A percentile compares a stretch with the other conserved stretches of the same genome.
phyloP scores from a whole-genome alignment of 2,113 vertebrate genomes.

The Quiscalus mexicanus region DNA sequence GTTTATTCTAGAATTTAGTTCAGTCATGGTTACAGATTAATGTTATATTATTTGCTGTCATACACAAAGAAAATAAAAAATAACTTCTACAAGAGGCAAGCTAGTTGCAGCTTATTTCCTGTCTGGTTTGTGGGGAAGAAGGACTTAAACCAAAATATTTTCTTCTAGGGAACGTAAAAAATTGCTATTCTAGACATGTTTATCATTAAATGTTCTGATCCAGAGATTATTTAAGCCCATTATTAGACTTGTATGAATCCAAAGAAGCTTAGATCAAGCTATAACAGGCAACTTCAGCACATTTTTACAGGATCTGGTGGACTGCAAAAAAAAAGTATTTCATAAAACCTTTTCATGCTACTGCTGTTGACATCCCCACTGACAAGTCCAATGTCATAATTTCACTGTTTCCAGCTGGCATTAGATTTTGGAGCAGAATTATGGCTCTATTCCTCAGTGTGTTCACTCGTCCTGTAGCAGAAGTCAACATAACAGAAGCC shows the following conservation, averaged over 20 bases:
- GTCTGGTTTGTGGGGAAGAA: background rate
- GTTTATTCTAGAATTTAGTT: background rate
- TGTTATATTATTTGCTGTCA: background rate
- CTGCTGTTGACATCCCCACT: conserved; percentile 55
- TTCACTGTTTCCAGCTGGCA: conserved; percentile 64
- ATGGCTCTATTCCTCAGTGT: conserved; percentile 63
- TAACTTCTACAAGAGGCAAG: background rate
- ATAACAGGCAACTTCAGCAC: background rate
- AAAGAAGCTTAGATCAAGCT: background rate
- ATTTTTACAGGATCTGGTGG: conserved; percentile 26
- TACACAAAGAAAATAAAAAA: background rate
- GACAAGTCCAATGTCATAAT: conserved; percentile 65
- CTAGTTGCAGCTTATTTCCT: background rate
- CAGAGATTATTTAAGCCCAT: background rate
- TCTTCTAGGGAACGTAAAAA: background rate
- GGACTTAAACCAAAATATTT: conserved; percentile 16
- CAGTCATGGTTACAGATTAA: background rate
- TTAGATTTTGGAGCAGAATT: conserved; percentile 62
- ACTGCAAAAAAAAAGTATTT: conserved; percentile 29
- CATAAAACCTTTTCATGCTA: conserved; percentile 32
- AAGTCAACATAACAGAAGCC: conserved; percentile 64
- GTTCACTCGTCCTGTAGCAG: conserved; percentile 55
- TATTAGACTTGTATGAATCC: background rate
- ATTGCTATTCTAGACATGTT: background rate
- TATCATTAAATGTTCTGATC: background rate